Conservation (phyloP, 1,140 invertebrate genomes). For the Stenopsyche tienmushanensis region DNA sequence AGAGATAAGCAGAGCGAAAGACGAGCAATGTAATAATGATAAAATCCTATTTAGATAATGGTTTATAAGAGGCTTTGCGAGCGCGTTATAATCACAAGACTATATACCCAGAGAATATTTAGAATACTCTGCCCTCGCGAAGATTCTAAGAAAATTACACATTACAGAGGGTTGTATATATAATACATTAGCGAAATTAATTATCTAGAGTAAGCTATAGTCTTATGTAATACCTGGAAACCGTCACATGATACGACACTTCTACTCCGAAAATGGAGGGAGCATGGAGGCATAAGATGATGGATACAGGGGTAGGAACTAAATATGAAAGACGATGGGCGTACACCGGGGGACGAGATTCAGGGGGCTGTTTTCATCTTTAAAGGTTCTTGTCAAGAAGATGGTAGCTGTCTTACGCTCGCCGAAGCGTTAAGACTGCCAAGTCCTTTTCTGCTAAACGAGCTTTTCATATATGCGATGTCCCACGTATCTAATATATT, state of each 20-base stretch:
- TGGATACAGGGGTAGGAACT: neutral
- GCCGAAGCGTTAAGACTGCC: conserved; percentile 31
- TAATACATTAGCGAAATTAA: conserved; percentile 35
- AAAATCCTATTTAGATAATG: neutral
- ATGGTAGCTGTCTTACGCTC: conserved; percentile 30
- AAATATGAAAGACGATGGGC: conserved; percentile 10
- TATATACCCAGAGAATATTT: conserved; percentile 6
- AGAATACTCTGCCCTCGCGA: conserved; percentile 13
- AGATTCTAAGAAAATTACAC: conserved; percentile 19
- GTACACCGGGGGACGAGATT: neutral
- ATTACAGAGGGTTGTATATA: neutral
- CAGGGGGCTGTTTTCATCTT: conserved; percentile 22
- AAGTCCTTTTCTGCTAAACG: conserved; percentile 29
- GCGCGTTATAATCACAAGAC: neutral
- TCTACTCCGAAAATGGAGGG: conserved; percentile 1
- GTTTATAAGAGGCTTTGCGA: neutral
- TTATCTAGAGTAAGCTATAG: conserved; percentile 33
- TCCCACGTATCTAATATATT: too few relatives aligned
- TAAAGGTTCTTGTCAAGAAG: conserved; percentile 32
- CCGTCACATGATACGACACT: conserved; percentile 33
- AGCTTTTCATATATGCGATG: conserved; percentile 1
- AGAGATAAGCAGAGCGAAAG: neutral
- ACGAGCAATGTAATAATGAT: neutral
- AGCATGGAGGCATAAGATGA: neutral
- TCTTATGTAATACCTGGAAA: conserved; percentile 32